phyloP scores from a whole-genome alignment of 2,797 vertebrate genomes.

The Rhincodon typus region DNA sequence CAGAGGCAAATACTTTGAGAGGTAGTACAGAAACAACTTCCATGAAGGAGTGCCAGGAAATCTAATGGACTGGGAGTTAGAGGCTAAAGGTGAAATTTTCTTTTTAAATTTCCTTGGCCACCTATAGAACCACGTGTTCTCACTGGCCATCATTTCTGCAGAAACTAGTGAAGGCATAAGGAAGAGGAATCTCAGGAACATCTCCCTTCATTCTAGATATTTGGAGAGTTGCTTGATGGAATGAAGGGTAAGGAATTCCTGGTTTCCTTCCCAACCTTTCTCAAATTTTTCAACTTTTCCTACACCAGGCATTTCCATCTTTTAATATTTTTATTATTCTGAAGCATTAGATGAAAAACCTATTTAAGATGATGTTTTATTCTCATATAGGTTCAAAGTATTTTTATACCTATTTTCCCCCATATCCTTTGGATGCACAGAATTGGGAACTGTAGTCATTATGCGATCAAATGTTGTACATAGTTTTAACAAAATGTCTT shows the following conservation, averaged over 20 bases:
- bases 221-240: not conserved
- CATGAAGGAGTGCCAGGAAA: not conserved
- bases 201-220: not conserved
- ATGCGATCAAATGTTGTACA: no score
- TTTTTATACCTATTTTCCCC: not conserved
- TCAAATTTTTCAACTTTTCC: not conserved
- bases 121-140: not conserved
- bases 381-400: not conserved
- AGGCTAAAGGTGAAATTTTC: not conserved
- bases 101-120: not conserved
- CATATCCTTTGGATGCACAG: no score
- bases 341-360: not conserved
- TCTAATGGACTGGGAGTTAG: not conserved
- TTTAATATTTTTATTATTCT: not conserved
- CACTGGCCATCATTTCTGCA: not conserved
- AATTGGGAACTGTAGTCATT: no score
- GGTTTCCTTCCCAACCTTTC: not conserved
- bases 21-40: not conserved
- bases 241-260: not conserved
- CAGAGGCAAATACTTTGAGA: not conserved
- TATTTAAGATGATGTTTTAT: not conserved
- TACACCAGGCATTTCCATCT: not conserved
- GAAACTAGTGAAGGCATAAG: not conserved
- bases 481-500: no score
- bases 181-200: not conserved